phyloP scores from a whole-genome alignment of 1,140 invertebrate species.

The honey bee (Apis mellifera) region Amel_HAv3.1 CM009931.2:22030501-22031000 shows the following conservation, averaged over 20 bases:
- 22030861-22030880: not conserved
- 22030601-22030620: not conserved
- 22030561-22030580: not conserved
- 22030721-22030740: slow-evolving; percentile 54
- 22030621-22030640: slow-evolving; percentile 9
- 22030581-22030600: slow-evolving; percentile 15
- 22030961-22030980: slow-evolving; percentile 14
- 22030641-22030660: slow-evolving; percentile 36
- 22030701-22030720: slow-evolving; percentile 52
- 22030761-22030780: slow-evolving; percentile 46
- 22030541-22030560: not conserved
- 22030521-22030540: not conserved
- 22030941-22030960: slow-evolving; percentile 36
- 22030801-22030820: slow-evolving; percentile 1
- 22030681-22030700: slow-evolving; percentile 54
- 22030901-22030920: not conserved
- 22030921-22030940: slow-evolving; percentile 3
- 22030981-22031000: not conserved
- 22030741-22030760: slow-evolving; percentile 57
- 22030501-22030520: not conserved
- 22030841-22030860: not conserved
- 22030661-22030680: slow-evolving; percentile 38
- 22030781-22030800: slow-evolving; percentile 7
- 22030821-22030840: not conserved
- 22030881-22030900: not conserved